Evolutionary conservation across 2,113 vertebrate species (phyloP).

Genomic region (Saccopteryx leptura): DNA sequence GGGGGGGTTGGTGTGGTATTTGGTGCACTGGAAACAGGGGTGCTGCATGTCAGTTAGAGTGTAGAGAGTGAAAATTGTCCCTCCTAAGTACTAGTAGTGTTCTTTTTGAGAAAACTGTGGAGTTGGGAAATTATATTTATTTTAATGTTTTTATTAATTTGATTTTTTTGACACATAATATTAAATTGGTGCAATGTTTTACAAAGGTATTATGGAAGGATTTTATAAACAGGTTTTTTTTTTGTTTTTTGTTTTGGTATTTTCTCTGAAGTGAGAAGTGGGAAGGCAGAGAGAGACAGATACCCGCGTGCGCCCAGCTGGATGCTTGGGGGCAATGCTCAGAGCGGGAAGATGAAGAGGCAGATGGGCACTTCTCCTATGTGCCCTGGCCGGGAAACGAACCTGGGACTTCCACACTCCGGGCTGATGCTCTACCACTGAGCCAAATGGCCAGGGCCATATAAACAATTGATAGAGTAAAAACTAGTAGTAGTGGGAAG

Average conservation of each 20-base stretch:
- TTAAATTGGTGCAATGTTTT: background rate
- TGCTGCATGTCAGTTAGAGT: background rate
- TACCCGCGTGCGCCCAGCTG: too few species aligned
- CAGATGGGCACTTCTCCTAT: too few species aligned
- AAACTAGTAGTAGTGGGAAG: background rate
- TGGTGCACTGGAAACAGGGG: background rate
- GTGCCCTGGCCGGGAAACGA: too few species aligned
- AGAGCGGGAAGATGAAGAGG: too few species aligned
- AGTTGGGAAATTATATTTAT: slow-evolving; percentile 33
- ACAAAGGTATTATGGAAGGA: background rate
- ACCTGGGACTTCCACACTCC: too few species aligned
- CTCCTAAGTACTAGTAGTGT: background rate
- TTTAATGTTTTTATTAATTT: slow-evolving; percentile 37
- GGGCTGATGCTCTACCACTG: too few species aligned
- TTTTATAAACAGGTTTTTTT: background rate
- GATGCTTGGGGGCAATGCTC: too few species aligned
- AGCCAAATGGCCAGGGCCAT: background rate
- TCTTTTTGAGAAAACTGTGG: background rate
- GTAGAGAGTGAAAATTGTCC: background rate
- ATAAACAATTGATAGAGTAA: background rate
- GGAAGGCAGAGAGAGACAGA: too few species aligned
- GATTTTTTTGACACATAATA: background rate
- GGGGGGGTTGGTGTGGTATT: background rate
- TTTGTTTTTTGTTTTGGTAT: too few species aligned
- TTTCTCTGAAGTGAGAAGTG: too few species aligned